Base-by-base conservation (phyloP, 2,113 vertebrate genomes). In the Lucifuga dentata region DNA sequence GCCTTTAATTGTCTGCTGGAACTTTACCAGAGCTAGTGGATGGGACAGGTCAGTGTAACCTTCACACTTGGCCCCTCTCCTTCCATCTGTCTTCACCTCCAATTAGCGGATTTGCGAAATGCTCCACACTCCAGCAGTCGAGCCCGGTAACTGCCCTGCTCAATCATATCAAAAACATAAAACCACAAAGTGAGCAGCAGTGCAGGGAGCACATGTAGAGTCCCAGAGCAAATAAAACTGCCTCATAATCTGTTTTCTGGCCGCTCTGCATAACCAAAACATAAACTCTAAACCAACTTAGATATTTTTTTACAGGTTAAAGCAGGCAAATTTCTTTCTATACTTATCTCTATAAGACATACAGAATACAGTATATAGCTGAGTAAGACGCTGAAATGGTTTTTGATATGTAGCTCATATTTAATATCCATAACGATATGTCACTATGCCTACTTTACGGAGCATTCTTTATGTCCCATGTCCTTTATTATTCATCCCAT, bases 51-150 rank as follows among this genome's bases (percentile, higher is more conserved):
- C 64, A 59, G 46, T 45, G 74, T 78, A 67, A 73, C 59, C 63
- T 71, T 68, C 36, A 51, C 45, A 48, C 45, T 53, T 39, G n/a
- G 32, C 71, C 46, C 26, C 53, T 72, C 17, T 26, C 36, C 29
- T 51, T 66, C 80, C 55, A 73, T 78, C 69, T 83, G 76, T 68
- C 57, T 64, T 56, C 20, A 53, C 13, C 26, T 21, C 35, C 33
- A 40, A 24, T n/a, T 11, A 46, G 53, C 17, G 46, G 21, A 45
- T 63, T 53, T 24, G 11, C 43, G 17, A 58, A 61, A 52, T 24
- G 21, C 40, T 40, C 1, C 33, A 21, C 11, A 8, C 19, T 16
- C 60, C 33, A 60, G 32, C 48, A 23, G 46, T 9, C 17, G 52
- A 45, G 9, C 7, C 9, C 29, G 5, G 10, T 3, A 15, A 21